Percentiles rank a stretch among this genome's conserved stretches.
phyloP scores from a whole-genome alignment of 2,888 invertebrate genomes.

The Cheiracanthium punctorium region DNA sequence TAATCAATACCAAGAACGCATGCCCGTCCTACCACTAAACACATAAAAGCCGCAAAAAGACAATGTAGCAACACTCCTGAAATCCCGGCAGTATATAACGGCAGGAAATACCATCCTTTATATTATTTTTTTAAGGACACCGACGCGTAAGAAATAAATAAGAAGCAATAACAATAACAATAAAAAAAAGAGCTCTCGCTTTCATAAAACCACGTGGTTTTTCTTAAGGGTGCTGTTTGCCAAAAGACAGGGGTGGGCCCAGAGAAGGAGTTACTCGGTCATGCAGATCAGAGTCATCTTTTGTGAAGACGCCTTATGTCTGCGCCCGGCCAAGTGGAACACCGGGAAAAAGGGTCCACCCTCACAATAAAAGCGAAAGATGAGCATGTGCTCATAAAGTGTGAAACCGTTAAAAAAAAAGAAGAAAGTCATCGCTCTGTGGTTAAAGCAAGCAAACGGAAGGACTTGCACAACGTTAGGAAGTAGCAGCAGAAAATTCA shows the following conservation, averaged over 20 bases:
- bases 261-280: not conserved
- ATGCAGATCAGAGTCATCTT: conserved; percentile 1
- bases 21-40: not conserved
- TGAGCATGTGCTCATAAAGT: conserved; percentile 10
- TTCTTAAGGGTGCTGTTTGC: not conserved
- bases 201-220: not conserved
- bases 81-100: not conserved
- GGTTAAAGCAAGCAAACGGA: conserved; percentile 1
- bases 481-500: not conserved
- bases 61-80: not conserved
- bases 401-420: conserved; percentile 8
- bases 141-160: not conserved
- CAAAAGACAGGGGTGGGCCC: not conserved
- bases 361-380: conserved; percentile 3
- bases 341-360: not conserved
- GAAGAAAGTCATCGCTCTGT: not conserved
- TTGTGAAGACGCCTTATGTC: not conserved
- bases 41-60: not conserved
- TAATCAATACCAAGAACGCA: not conserved
- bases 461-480: not conserved
- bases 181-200: not conserved
- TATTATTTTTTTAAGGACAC: no score
- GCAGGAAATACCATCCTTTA: not conserved
- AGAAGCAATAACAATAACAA: not conserved
- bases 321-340: not conserved